A percentile compares a stretch with the other conserved stretches of the same genome.
These are phyloP conservation scores for Aethes cnicana DNA, from an alignment of 2,888 invertebrate genomes.

Conservation along the genomic window DNA sequence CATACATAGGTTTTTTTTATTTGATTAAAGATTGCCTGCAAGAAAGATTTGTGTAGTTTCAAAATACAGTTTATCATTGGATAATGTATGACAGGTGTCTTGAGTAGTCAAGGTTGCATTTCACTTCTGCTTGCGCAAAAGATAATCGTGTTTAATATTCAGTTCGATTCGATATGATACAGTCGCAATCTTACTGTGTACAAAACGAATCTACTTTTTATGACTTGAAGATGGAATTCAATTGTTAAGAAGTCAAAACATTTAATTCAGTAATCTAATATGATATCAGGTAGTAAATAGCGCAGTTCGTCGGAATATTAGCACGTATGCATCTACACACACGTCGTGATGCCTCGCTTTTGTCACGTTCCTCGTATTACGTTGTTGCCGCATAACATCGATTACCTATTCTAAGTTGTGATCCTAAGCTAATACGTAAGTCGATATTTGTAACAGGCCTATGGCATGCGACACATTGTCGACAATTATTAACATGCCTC, in stretches of 20 bases:
- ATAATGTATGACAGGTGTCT: too few relatives aligned
- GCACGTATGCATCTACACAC: slow-evolving; percentile 60
- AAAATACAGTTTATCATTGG: background rate
- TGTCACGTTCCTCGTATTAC: slow-evolving; percentile 67
- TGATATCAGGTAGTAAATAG: slow-evolving; percentile 30
- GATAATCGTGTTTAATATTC: background rate
- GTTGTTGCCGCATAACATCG: slow-evolving; percentile 39
- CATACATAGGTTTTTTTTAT: too few relatives aligned
- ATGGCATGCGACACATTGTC: slow-evolving; percentile 6
- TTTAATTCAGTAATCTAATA: slow-evolving; percentile 6
- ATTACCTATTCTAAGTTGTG: slow-evolving; percentile 23
- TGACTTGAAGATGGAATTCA: too few relatives aligned
- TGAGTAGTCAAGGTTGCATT: slow-evolving; percentile 5
- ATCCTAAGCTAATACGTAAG: slow-evolving; percentile 41
- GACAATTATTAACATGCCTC: background rate
- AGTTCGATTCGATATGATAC: background rate
- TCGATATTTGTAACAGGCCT: slow-evolving; percentile 38
- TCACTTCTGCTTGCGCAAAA: slow-evolving; percentile 7
- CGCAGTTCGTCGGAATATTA: slow-evolving; percentile 37
- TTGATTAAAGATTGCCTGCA: background rate
- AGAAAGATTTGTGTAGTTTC: background rate
- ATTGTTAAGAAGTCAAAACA: too few relatives aligned
- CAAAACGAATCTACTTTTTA: too few relatives aligned
- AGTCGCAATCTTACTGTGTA: too few relatives aligned
- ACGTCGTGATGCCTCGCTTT: slow-evolving; percentile 56